phyloP scores from a whole-genome alignment of 2,888 invertebrate species.

The Griposia aprilina region DNA sequence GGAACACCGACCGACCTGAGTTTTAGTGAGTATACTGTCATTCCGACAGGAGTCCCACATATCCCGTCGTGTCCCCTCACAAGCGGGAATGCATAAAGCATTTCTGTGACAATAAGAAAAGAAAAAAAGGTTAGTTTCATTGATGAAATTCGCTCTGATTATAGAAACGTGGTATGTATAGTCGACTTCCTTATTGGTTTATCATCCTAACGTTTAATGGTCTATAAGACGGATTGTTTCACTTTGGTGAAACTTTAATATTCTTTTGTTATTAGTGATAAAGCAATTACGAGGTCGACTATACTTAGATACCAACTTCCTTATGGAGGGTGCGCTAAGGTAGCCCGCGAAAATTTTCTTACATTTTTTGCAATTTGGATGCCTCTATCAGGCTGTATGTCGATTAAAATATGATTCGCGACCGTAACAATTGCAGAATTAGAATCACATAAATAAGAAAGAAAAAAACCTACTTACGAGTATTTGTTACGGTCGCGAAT shows the following conservation, averaged over 20 bases:
- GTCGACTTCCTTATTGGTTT: neutral
- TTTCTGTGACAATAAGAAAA: no score
- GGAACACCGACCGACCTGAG: no score
- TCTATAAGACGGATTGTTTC: no score
- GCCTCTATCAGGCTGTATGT: neutral
- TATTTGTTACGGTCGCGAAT: neutral
- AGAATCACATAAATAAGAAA: no score
- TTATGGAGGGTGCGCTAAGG: neutral
- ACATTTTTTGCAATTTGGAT: neutral
- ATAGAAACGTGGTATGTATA: neutral
- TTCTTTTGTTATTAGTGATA: neutral
- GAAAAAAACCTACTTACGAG: no score
- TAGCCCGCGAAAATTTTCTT: neutral
- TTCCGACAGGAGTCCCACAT: no score
- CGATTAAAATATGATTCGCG: neutral
- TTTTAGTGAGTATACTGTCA: no score
- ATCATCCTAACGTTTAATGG: neutral
- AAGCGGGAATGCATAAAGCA: no score
- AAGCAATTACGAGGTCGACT: neutral
- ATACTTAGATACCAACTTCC: neutral
- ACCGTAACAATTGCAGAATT: neutral
- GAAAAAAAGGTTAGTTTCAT: no score
- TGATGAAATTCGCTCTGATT: neutral
- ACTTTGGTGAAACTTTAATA: neutral
- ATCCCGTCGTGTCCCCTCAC: no score